A percentile compares a stretch with the other conserved stretches of the same genome.
Conservation (phyloP, 2,113 vertebrate species). For the Chamaetylas fuelleborni region DNA sequence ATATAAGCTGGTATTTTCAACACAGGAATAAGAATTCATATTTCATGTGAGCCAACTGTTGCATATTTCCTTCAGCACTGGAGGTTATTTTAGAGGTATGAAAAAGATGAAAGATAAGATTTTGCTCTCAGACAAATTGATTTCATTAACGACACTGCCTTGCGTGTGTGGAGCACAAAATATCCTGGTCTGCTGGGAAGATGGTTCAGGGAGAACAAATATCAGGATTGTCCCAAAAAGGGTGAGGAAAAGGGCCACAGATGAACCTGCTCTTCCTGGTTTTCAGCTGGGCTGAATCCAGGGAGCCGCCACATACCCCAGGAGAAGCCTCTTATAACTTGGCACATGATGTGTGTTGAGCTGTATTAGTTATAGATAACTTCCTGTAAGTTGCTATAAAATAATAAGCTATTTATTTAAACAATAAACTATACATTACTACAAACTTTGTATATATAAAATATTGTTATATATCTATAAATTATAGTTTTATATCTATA, state of each 20-base stretch:
- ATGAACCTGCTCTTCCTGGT: background rate
- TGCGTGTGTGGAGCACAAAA: background rate
- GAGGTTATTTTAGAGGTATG: background rate
- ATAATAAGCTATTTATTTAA: background rate
- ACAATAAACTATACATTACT: no score
- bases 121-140: background rate
- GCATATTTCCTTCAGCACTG: background rate
- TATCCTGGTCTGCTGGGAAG: background rate
- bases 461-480: background rate
- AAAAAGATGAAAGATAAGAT: slow-evolving; percentile 18
- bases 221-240: background rate
- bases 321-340: background rate
- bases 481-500: no score
- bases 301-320: background rate
- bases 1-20: background rate
- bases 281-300: background rate
- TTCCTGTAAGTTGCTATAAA: background rate
- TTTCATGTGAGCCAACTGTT: background rate
- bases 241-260: background rate
- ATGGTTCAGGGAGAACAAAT: background rate
- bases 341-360: no score
- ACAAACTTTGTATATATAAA: background rate
- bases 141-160: background rate
- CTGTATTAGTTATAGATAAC: background rate
- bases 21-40: background rate